Evolutionary conservation across 2,113 vertebrate species (phyloP).

Genomic region (Oplegnathus fasciatus): DNA sequence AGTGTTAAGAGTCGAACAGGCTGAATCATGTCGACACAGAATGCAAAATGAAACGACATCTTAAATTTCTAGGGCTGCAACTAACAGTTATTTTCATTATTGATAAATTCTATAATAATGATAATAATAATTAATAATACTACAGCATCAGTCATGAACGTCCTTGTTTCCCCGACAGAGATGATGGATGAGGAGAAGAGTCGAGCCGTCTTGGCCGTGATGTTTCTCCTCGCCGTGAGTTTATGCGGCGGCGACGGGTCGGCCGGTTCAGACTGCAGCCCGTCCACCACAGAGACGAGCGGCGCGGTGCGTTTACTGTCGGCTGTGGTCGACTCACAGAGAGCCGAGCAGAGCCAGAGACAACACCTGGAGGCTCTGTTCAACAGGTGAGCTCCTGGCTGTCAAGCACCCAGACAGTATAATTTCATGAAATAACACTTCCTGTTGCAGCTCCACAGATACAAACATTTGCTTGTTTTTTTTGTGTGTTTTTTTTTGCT

Average conservation of each 20-base stretch:
- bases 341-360: conserved; percentile 85
- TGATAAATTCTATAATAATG: too few relatives aligned
- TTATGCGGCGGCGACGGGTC: not conserved
- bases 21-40: too few relatives aligned
- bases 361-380: conserved; percentile 93
- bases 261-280: conserved; percentile 24
- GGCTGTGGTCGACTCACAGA: conserved; percentile 80
- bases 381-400: conserved; percentile 85
- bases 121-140: too few relatives aligned
- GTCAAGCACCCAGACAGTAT: not conserved
- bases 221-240: conserved; percentile 23
- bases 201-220: not conserved
- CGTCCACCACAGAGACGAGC: not conserved
- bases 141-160: too few relatives aligned
- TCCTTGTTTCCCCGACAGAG: not conserved
- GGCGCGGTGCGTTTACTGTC: not conserved
- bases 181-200: conserved; percentile 14
- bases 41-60: too few relatives aligned
- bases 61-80: too few relatives aligned
- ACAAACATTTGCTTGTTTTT: too few relatives aligned
- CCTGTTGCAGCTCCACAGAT: too few relatives aligned
- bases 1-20: too few relatives aligned
- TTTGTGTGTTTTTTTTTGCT: too few relatives aligned
- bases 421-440: too few relatives aligned
- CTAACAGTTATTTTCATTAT: too few relatives aligned